Base-by-base conservation (phyloP, 2,113 vertebrate species). In the Hemibagrus wyckioides region DNA sequence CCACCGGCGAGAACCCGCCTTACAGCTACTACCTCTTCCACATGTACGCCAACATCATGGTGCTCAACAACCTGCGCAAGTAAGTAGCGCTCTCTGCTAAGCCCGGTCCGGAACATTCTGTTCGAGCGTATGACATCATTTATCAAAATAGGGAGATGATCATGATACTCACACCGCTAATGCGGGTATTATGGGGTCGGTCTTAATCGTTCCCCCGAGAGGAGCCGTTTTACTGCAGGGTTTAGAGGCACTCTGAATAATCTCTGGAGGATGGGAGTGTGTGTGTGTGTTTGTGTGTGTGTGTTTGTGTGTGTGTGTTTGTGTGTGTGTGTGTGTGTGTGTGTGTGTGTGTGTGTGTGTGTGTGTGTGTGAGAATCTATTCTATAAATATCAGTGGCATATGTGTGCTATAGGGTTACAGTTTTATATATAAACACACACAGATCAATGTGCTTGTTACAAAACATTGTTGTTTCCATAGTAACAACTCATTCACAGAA, bases 21-120 rank as follows among this genome's bases (percentile, higher is more conserved):
- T 99, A 99, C 87, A 99, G 96, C 86, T 99, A 99, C 93, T 99
- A 99, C 92, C 94, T 99, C 89, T 99, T 98, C 92, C 97, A 99
- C 86, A 99, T 99, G 98, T 99, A 99, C 0, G 96, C 96, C 92
- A 99, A 99, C 95, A 97, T 99, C 94, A 99, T 99, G 98, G 95
- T 99, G 93, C 97, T 99, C 83, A 99, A 99, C 95, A 99, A 98
- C 91, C 96, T 99, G 85, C 96, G 98, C 92, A 99, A 94, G 98
- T 97, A 94, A 94, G 97, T 93, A 77, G 6, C 61, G 54, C 80
- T 65, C n/a, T 33, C 36, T 59, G 14, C 21, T 59, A 30, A n/a
- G 44, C 33, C 61, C 80, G 9, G 30, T n/a, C 44, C 61, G 36
- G 85, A 89, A 80, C 54, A 63, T 84, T 84, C 85, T 41, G 36